phyloP scores from a whole-genome alignment of 2,113 vertebrate species.

The Saccopteryx leptura region DNA sequence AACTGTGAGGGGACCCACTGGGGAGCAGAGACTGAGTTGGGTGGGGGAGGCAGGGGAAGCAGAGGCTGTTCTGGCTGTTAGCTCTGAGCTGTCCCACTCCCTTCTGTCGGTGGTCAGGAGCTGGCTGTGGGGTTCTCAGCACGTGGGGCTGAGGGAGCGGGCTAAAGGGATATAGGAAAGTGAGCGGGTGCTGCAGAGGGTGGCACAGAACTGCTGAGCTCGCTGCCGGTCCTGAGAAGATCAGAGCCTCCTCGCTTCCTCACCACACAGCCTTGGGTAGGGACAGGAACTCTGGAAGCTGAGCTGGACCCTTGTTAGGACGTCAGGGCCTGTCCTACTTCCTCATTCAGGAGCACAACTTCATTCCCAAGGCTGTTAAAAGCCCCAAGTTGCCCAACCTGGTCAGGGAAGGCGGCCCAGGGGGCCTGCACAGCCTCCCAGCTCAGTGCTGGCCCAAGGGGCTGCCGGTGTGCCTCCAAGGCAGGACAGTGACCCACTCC shows the following conservation, averaged over 20 bases:
- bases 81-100: accelerated
- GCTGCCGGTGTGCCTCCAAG: background rate
- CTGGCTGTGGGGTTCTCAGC: background rate
- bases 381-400: constrained; percentile 36
- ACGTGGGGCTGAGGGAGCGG: accelerated
- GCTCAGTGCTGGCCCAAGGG: background rate
- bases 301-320: constrained; percentile 34
- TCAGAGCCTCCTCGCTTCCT: background rate
- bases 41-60: too few species aligned
- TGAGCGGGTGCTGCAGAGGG: too few species aligned
- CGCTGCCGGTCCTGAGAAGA: background rate
- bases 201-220: background rate
- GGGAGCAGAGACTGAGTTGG: background rate
- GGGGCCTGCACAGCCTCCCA: background rate
- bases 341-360: constrained; percentile 49
- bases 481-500: background rate
- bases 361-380: constrained; percentile 42
- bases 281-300: background rate
- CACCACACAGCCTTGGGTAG: background rate
- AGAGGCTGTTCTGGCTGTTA: background rate
- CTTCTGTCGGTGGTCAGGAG: background rate
- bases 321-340: constrained; percentile 45
- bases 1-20: background rate
- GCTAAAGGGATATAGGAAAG: background rate
- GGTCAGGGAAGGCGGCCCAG: background rate